Evolutionary conservation across 2,888 invertebrate genomes (phyloP).

Genomic region (Troides oblongomaculatus): DNA sequence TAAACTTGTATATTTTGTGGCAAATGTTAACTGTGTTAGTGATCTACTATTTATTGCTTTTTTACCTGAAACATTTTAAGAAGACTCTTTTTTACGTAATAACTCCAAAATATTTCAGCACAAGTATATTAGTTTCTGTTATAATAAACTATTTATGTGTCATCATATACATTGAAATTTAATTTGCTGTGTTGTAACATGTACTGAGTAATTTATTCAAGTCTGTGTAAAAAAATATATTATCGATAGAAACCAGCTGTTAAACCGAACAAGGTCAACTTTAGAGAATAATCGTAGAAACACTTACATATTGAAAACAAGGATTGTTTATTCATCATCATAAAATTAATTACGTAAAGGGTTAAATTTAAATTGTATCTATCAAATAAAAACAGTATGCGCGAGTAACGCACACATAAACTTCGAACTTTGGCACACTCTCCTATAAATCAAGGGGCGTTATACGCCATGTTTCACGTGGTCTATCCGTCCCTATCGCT

Average conservation of each 20-base stretch:
- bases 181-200: too few species aligned
- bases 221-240: too few species aligned
- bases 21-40: neutral
- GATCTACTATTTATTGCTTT: conserved; percentile 3
- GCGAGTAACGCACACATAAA: conserved; percentile 71
- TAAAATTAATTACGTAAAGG: neutral
- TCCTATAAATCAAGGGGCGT: conserved; percentile 80
- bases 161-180: too few species aligned
- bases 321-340: neutral
- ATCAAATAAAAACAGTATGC: conserved; percentile 34
- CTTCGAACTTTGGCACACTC: conserved; percentile 76
- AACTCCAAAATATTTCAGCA: too few species aligned
- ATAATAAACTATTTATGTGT: too few species aligned
- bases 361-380: conserved; percentile 25
- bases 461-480: conserved; percentile 80
- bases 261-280: too few species aligned
- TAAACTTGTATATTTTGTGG: conserved; percentile 8
- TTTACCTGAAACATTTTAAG: neutral
- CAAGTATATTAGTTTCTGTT: too few species aligned
- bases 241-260: too few species aligned
- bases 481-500: conserved; percentile 64
- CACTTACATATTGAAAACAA: neutral
- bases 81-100: too few species aligned
- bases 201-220: too few species aligned
- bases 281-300: neutral